A percentile compares a stretch with the other conserved stretches of the same genome.
Conservation (phyloP, 2,888 invertebrate species). For the Drosophila cracens region DNA sequence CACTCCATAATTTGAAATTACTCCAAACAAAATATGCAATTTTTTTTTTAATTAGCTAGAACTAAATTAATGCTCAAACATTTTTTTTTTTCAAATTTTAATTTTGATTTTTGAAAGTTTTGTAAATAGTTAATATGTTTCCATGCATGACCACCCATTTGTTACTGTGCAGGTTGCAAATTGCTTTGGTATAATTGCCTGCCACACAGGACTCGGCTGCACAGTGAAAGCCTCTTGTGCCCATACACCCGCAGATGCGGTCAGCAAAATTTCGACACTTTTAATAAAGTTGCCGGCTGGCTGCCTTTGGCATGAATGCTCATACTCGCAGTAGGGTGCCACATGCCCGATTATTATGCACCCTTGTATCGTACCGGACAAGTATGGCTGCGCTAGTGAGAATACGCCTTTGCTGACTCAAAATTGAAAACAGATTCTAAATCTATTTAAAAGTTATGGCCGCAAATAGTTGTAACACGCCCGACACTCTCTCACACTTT, state of each 20-base stretch:
- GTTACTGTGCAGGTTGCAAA: slow-evolving; percentile 1
- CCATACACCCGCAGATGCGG: slow-evolving; percentile 3
- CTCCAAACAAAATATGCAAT: background rate
- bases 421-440: slow-evolving; percentile 64
- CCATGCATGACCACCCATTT: background rate
- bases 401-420: slow-evolving; percentile 1
- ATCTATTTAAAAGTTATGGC: slow-evolving; percentile 68
- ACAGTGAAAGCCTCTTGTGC: background rate
- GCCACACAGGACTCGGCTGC: background rate
- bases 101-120: background rate
- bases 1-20: background rate
- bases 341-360: slow-evolving; percentile 10
- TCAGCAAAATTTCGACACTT: slow-evolving; percentile 9
- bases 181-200: slow-evolving; percentile 14
- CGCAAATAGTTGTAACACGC: slow-evolving; percentile 59
- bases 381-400: background rate
- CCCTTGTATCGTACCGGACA: background rate
- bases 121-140: background rate
- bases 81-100: background rate
- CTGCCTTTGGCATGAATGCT: slow-evolving; percentile 14
- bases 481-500: background rate
- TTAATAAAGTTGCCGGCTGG: slow-evolving; percentile 7
- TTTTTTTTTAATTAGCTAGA: background rate
- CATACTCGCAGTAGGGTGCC: background rate
- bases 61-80: background rate